Base-by-base conservation (phyloP, 2,113 vertebrate genomes). In the Microtus pennsylvanicus region DNA sequence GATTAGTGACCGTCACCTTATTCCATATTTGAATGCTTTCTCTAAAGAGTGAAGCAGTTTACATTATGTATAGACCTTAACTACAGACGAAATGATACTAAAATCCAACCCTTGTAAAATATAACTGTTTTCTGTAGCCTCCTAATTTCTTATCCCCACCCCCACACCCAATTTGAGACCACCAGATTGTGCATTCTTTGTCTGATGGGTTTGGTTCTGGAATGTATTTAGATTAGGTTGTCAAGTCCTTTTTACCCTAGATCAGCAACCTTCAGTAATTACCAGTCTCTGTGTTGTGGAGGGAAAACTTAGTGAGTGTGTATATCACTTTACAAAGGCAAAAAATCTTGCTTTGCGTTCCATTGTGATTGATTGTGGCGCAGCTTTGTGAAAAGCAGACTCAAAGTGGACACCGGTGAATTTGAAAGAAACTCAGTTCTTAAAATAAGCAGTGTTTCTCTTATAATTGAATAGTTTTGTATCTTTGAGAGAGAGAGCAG, bases 191-290 rank as follows among this genome's bases (percentile, higher is more conserved):
- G 12, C 19, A 69, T 94, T 42, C 67, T 93, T 96, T 80, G 17
- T 93, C 75, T 77, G 63, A 85, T 94, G 35, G 33, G 90, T 47
- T 30, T 96, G 28, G 85, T 93, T 97, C 90, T 95, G n/a, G 70
- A 93, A 87, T 88, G 88, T 26, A 52, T 95, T 94, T 94, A 88
- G 95, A 80, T 88, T 94, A 87, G 72, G 63, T 89, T 26, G 42
- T 89, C 42, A 95, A 63, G 70, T 94, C 63, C 80, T 97, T 85
- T 85, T 93, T 96, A 82, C 82, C 42, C 22, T 97, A 45, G 30
- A 72, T 93, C 45, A 86, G 22, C 42, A 86, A 42, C 38, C 63
- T 95, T 96, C 91, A 96, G 81, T 97, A 89, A 93, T 89, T 94
- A 87, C 28, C 50, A 85, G 55, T 96, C 65, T 96, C 95, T 93